Conservation (phyloP, 1,140 invertebrate genomes). For the Zaprionus nigranus region DNA sequence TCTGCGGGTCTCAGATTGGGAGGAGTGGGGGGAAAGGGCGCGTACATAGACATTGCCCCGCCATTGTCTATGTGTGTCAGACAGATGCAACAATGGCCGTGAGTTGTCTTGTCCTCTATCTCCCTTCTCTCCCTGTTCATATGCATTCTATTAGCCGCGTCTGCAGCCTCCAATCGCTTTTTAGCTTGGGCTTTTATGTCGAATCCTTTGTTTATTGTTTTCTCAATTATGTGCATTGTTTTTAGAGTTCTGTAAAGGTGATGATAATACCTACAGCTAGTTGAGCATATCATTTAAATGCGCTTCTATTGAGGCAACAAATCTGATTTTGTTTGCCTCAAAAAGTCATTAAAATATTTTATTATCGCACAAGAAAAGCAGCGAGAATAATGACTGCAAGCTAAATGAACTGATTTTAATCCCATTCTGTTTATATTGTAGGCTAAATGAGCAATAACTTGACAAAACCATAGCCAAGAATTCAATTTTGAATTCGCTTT, state of each 20-base stretch:
- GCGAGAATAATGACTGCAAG: conserved; percentile 28
- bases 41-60: conserved; percentile 1
- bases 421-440: conserved; percentile 14
- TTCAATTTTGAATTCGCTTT: conserved; percentile 10
- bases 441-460: conserved; percentile 42
- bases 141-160: conserved; percentile 34
- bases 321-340: conserved; percentile 43
- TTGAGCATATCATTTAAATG: background rate
- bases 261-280: conserved; percentile 11
- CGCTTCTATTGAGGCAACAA: background rate
- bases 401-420: conserved; percentile 43
- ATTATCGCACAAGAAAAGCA: conserved; percentile 22
- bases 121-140: conserved; percentile 4
- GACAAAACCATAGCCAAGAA: conserved; percentile 40
- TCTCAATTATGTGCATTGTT: conserved; percentile 33
- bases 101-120: conserved; percentile 9
- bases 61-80: conserved; percentile 52
- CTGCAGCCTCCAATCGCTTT: conserved; percentile 41
- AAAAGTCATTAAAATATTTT: conserved; percentile 57
- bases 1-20: conserved; percentile 18
- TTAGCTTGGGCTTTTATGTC: conserved; percentile 28
- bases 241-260: conserved; percentile 33
- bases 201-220: conserved; percentile 42
- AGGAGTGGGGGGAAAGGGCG: background rate
- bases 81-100: conserved; percentile 41